A percentile compares a stretch with the other conserved stretches of the same genome.
These are phyloP conservation scores for Onychomys torridus DNA, from an alignment of 2,797 vertebrate genomes.

Conservation along the genomic window DNA sequence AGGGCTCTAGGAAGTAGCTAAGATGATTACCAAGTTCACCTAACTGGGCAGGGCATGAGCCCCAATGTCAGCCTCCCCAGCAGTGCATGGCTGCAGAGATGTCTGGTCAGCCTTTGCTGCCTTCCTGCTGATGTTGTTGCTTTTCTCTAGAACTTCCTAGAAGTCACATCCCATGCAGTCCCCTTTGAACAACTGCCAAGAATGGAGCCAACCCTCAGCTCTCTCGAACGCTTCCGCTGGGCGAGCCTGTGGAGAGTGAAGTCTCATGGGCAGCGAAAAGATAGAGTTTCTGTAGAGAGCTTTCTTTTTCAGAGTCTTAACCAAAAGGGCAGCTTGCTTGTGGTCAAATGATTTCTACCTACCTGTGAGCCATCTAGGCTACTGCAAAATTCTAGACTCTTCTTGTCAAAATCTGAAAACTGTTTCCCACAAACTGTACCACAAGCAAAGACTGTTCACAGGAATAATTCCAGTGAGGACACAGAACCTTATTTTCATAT, in stretches of 20 bases:
- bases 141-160: not conserved
- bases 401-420: constrained; percentile 3
- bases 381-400: constrained; percentile 38
- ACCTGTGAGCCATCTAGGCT: not conserved
- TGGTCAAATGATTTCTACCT: not conserved
- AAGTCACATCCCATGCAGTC: not conserved
- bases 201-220: not conserved
- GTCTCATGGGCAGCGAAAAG: not conserved
- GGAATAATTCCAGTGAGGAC: not conserved
- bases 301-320: constrained; percentile 11
- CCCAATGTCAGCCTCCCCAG: not conserved
- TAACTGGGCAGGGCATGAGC: not conserved
- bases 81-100: not conserved
- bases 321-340: not conserved
- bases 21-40: not conserved
- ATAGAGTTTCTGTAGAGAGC: constrained; percentile 12
- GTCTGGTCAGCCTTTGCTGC: not conserved
- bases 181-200: not conserved
- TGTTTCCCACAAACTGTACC: not conserved
- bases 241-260: not conserved
- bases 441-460: constrained; percentile 17
- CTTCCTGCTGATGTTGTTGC: not conserved
- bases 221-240: not conserved
- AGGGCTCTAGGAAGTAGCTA: not conserved
- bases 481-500: not conserved